A percentile compares a stretch with the other conserved stretches of the same genome.
These are phyloP conservation scores for Pollenia angustigena DNA, from an alignment of 2,888 invertebrate genomes.

Conservation along the genomic window DNA sequence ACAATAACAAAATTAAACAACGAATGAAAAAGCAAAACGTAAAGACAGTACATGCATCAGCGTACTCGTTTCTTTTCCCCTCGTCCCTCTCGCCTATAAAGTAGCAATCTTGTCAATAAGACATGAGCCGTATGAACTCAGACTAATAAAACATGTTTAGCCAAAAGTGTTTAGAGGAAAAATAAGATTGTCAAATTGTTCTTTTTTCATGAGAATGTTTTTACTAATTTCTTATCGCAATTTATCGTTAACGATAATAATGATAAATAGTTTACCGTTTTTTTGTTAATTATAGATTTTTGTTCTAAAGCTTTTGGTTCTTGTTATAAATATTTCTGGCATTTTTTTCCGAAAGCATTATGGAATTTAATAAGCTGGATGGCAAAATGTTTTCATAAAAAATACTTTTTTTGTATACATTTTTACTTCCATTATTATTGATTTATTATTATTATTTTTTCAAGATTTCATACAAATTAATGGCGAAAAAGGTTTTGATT, in stretches of 20 bases:
- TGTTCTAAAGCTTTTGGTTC: neutral
- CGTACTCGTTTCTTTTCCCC: no score
- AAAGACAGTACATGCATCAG: no score
- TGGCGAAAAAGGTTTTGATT: slow-evolving; percentile 40
- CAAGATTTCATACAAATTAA: slow-evolving; percentile 46
- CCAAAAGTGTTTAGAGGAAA: slow-evolving; percentile 16
- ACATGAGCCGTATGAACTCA: no score
- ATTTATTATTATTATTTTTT: slow-evolving; percentile 51
- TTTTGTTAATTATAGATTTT: neutral
- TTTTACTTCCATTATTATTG: slow-evolving; percentile 29
- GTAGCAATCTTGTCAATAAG: no score
- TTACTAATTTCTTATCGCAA: slow-evolving; percentile 34
- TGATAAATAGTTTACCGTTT: neutral
- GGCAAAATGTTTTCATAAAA: slow-evolving; percentile 29
- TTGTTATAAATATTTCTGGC: neutral
- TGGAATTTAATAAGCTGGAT: slow-evolving; percentile 46
- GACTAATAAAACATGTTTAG: slow-evolving; percentile 30
- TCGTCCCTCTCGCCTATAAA: no score
- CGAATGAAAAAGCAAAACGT: no score
- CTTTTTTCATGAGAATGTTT: neutral
- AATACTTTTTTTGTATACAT: slow-evolving; percentile 35
- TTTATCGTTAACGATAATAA: slow-evolving; percentile 22
- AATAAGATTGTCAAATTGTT: slow-evolving; percentile 19
- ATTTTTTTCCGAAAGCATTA: slow-evolving; percentile 34
- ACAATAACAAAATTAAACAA: no score